These are phyloP conservation scores for Taenioides sp. DNA, from an alignment of 2,797 vertebrate genomes.

Conservation along the genomic window DNA sequence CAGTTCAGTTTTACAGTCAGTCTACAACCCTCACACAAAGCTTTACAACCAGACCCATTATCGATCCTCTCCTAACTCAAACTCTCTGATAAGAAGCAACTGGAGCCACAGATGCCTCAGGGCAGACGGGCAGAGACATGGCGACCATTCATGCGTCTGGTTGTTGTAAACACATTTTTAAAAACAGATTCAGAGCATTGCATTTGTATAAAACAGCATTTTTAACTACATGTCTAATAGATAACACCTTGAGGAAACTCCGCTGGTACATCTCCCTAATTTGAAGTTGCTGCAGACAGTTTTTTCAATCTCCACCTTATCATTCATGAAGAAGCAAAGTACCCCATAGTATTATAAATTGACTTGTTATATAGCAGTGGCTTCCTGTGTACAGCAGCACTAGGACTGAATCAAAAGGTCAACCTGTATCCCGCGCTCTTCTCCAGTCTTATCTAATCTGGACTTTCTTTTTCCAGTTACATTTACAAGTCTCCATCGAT, in stretches of 20 bases:
- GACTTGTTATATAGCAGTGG: constrained; percentile 21
- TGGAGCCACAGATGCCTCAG: not conserved
- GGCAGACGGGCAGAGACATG: not conserved
- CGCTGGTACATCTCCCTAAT: no score
- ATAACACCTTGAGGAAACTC: no score
- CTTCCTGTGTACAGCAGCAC: not conserved
- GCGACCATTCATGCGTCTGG: not conserved
- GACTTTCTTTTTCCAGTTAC: constrained; percentile 55
- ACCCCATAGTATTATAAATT: not conserved
- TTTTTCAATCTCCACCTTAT: not conserved
- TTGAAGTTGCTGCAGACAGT: no score
- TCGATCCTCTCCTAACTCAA: not conserved
- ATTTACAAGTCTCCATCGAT: constrained; percentile 53
- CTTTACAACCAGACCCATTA: not conserved
- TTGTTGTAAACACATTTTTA: no score
- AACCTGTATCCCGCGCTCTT: constrained; percentile 36
- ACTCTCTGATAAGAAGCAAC: not conserved
- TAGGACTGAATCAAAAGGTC: constrained; percentile 16
- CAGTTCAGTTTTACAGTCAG: constrained; percentile 47
- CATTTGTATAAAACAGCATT: no score
- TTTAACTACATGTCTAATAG: no score
- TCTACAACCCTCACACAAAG: constrained; percentile 12
- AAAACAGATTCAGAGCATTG: no score
- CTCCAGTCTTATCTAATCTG: constrained; percentile 48
- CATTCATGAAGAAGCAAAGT: not conserved